These are phyloP conservation scores for Alaudala cheleensis DNA, from an alignment of 2,113 vertebrate genomes.

Conservation along the genomic window DNA sequence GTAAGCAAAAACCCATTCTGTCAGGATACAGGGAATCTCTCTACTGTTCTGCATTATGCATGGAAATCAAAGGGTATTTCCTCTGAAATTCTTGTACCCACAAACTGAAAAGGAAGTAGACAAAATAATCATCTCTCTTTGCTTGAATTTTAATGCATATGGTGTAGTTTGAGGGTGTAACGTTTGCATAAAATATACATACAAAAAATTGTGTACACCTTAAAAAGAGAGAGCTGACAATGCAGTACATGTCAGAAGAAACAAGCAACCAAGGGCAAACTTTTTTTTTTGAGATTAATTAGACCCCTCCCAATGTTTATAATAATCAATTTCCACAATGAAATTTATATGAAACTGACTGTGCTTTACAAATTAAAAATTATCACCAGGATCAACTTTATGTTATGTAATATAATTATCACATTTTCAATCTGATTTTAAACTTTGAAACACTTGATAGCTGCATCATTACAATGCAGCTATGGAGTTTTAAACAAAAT, in stretches of 20 bases:
- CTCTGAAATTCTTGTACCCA: background rate
- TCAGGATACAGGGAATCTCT: background rate
- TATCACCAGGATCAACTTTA: background rate
- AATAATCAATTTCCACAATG: background rate
- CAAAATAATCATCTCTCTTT: background rate
- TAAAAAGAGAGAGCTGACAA: background rate
- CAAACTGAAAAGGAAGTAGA: background rate
- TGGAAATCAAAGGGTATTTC: background rate
- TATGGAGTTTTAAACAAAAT: background rate
- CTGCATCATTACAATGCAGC: background rate
- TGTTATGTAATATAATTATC: background rate
- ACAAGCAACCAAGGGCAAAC: background rate
- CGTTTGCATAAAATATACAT: rapidly evolving
- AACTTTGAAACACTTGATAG: background rate
- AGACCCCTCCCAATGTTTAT: background rate
- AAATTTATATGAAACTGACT: background rate
- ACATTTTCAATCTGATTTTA: background rate
- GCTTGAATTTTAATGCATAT: background rate
- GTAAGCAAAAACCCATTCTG: background rate
- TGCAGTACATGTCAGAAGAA: background rate
- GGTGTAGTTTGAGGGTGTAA: background rate
- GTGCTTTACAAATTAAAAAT: background rate
- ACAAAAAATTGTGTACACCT: background rate
- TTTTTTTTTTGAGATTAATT: background rate
- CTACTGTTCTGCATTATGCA: background rate